These are phyloP conservation scores for Sipha maydis DNA, from an alignment of 2,888 invertebrate genomes.

Conservation along the genomic window DNA sequence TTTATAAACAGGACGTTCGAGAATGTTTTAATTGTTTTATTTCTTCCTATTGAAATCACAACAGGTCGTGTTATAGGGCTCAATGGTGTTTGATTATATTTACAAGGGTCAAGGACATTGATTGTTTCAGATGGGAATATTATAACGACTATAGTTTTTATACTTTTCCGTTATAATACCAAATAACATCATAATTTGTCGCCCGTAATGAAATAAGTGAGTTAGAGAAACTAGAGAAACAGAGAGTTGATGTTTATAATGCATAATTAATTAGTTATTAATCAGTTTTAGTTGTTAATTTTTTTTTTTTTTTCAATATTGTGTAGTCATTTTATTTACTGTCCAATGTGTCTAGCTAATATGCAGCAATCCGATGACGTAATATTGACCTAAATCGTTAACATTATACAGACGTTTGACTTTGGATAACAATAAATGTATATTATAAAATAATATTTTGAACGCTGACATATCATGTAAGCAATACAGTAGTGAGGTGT, in stretches of 20 bases:
- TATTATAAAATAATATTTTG: not conserved
- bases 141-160: not conserved
- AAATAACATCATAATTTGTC: not conserved
- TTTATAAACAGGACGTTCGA: slow-evolving; percentile 31
- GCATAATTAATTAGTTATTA: not conserved
- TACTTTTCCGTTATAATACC: not conserved
- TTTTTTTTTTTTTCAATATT: not conserved
- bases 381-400: slow-evolving; percentile 25
- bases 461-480: not conserved
- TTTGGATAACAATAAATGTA: not conserved
- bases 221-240: too few relatives aligned
- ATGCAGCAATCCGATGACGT: not conserved
- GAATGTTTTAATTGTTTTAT: slow-evolving; percentile 36
- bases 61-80: slow-evolving; percentile 36
- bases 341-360: not conserved
- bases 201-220: not conserved
- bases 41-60: slow-evolving; percentile 45
- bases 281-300: not conserved
- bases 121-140: slow-evolving; percentile 45
- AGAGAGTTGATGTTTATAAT: not conserved
- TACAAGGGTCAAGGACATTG: slow-evolving; percentile 40
- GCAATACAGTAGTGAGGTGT: not conserved
- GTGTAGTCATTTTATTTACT: too few relatives aligned
- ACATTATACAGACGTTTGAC: not conserved
- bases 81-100: slow-evolving; percentile 39